These are phyloP conservation scores for Sitta europaea DNA, from an alignment of 2,113 vertebrate genomes.

Conservation along the genomic window DNA sequence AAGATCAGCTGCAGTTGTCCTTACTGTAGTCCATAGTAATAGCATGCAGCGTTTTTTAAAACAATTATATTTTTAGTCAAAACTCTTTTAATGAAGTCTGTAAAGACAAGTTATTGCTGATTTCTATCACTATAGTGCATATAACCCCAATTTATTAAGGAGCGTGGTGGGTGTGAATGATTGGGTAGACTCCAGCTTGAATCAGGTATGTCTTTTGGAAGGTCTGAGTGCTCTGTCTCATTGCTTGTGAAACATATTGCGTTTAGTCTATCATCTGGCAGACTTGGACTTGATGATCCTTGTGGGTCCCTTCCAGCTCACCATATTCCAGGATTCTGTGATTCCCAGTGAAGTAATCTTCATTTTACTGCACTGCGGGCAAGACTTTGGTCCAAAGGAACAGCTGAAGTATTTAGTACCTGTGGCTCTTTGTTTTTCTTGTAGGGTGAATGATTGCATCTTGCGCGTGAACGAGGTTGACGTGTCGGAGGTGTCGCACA, in stretches of 20 bases:
- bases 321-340: fast-evolving
- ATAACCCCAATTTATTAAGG: neutral
- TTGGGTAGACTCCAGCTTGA: neutral
- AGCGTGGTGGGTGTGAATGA: neutral
- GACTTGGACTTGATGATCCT: too few relatives aligned
- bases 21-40: neutral
- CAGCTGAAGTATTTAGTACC: neutral
- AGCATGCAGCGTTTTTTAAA: neutral
- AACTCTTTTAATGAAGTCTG: neutral
- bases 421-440: neutral
- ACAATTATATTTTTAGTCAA: neutral
- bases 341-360: neutral
- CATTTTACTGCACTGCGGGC: neutral
- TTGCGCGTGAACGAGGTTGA: conserved; percentile 92
- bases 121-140: neutral
- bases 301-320: neutral
- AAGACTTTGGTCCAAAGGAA: neutral
- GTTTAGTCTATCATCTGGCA: neutral
- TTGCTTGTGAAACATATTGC: neutral
- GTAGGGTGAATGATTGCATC: conserved; percentile 95
- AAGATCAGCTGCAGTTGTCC: neutral
- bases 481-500: conserved; percentile 92
- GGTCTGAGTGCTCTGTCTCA: neutral
- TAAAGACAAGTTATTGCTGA: neutral
- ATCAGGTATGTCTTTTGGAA: neutral